Conservation (phyloP, 2,797 vertebrate genomes). For the Naso thynnoides region DNA sequence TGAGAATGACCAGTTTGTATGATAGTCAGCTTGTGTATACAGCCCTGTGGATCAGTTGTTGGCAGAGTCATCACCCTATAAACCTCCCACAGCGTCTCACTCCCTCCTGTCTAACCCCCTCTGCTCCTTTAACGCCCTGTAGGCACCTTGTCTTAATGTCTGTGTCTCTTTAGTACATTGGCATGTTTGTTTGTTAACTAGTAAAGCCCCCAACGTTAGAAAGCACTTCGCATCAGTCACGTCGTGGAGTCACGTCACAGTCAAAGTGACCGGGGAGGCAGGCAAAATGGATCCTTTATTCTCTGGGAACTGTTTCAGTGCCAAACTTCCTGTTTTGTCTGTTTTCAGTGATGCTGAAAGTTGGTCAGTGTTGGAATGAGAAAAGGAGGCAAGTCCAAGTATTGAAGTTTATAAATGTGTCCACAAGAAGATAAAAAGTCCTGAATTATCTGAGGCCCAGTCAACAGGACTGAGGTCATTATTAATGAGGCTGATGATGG, state of each 20-base stretch:
- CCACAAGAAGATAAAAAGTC: slow-evolving; percentile 29
- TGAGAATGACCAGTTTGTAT: slow-evolving; percentile 1
- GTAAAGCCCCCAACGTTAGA: slow-evolving; percentile 35
- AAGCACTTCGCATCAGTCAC: slow-evolving; percentile 53
- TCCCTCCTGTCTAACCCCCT: neutral
- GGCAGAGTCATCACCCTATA: slow-evolving; percentile 29
- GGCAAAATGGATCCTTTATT: slow-evolving; percentile 66
- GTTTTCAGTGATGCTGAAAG: slow-evolving; percentile 75
- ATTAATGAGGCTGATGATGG: slow-evolving; percentile 18
- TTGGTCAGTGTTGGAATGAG: slow-evolving; percentile 66
- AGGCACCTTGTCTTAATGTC: slow-evolving; percentile 47
- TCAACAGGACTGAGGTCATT: slow-evolving; percentile 28
- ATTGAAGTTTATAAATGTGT: slow-evolving; percentile 57
- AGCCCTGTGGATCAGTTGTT: slow-evolving; percentile 40
- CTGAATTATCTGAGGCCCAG: slow-evolving; percentile 32
- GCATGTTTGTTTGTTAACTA: slow-evolving; percentile 30
- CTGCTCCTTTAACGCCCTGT: slow-evolving; percentile 27
- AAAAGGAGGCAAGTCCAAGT: slow-evolving; percentile 43
- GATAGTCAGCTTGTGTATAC: slow-evolving; percentile 36
- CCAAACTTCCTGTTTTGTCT: slow-evolving; percentile 80
- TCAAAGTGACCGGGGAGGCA: slow-evolving; percentile 41
- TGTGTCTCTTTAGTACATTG: slow-evolving; percentile 46
- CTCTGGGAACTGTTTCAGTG: slow-evolving; percentile 84
- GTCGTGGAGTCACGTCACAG: slow-evolving; percentile 44
- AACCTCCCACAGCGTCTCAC: slow-evolving; percentile 42